Percentiles rank a stretch among this genome's conserved stretches.
Evolutionary conservation across 2,888 invertebrate species (phyloP).

Genomic region (Syrphus vitripennis): DNA sequence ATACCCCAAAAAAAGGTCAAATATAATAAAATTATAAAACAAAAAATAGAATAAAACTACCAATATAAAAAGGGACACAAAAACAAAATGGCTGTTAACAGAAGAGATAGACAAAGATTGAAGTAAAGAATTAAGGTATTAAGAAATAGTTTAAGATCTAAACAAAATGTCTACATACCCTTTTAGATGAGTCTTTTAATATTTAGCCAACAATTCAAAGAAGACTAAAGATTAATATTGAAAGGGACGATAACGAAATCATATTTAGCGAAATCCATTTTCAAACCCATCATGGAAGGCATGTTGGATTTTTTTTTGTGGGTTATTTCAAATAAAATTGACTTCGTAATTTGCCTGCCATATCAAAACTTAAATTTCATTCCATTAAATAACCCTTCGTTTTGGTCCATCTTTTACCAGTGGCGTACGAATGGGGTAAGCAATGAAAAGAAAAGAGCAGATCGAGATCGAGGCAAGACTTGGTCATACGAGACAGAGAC

Average conservation of each 20-base stretch:
- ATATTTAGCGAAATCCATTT: conserved; percentile 44
- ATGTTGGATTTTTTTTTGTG: not conserved
- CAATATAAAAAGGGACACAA: not conserved
- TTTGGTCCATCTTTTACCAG: too few species aligned
- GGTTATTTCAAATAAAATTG: conserved; percentile 5
- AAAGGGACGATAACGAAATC: conserved; percentile 44
- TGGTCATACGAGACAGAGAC: too few species aligned
- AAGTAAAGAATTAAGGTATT: not conserved
- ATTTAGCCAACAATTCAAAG: not conserved
- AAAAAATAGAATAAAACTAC: not conserved
- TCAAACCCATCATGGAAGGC: conserved; percentile 22
- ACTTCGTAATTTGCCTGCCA: not conserved
- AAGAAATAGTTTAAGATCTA: not conserved
- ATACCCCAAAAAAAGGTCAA: not conserved
- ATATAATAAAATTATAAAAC: not conserved
- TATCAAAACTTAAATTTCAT: conserved; percentile 26
- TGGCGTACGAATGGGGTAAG: too few species aligned
- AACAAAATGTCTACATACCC: not conserved
- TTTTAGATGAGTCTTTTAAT: not conserved
- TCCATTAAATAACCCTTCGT: conserved; percentile 35
- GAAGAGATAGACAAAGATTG: not conserved
- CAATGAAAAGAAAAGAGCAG: too few species aligned
- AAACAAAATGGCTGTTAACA: not conserved
- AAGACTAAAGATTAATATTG: conserved; percentile 2
- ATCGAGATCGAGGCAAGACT: too few species aligned